Evolutionary conservation across 2,797 vertebrate genomes (phyloP), one percentile per base, ranked within the genome.

Genomic region (Eutrigla gurnardus): DNA sequence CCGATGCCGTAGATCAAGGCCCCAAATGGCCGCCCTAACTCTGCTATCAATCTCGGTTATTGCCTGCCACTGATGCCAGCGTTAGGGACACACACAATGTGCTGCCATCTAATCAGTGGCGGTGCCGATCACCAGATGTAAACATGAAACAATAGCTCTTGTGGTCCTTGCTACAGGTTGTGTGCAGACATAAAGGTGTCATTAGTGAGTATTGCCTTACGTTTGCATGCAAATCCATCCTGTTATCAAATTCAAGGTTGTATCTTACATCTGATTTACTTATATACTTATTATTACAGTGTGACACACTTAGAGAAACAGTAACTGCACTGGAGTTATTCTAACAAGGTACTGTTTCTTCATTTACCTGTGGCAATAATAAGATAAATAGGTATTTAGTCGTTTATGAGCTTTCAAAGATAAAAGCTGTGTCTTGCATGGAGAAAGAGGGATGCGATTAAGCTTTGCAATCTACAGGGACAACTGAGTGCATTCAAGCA

Each of bases 1-100:
- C 75, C 57, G 1, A 52, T 66, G 83, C 81, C 11, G 76, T 93
- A 93, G 86, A 93, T 94, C 93, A 94, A 91, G 83, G 79, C 85
- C 82, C 90, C 88, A 92, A 93, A 94, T 90, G 89, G 77, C 84
- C 17, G 13, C 77, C 80, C 79, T 88, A 92, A 93, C 92, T 79
- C 76, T 0, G 55, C 91, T 81, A 94, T 95, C 90, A 95, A 94
- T 95, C 93, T 91, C 71, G 53, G 89, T 93, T 94, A 95, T 93
- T 88, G 84, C 86, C 91, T 82, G 70, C 83, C 84, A 81, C 82
- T 82, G 80, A 86, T 61, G 72, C 67, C 71, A 59, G 80, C 14
- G 60, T 80, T 61, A 53, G 76, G 82, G 87, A 90, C 85, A 81
- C 87, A 86, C 82, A 88, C 80, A 73, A 70, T 78, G 86, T 81